phyloP scores from a whole-genome alignment of 1,140 invertebrate genomes.

The Pemphigus obesinymphae region DNA sequence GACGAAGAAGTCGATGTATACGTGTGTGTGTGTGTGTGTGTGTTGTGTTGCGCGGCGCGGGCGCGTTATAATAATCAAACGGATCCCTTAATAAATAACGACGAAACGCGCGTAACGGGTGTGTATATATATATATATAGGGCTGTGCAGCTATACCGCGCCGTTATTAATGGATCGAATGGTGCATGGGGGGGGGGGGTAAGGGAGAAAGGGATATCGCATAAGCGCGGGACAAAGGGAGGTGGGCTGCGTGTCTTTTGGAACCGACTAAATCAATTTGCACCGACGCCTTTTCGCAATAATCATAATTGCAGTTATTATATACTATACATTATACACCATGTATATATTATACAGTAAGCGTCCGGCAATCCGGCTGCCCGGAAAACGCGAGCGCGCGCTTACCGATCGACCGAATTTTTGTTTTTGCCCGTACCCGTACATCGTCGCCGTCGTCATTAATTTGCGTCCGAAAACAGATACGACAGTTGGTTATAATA shows the following conservation, averaged over 20 bases:
- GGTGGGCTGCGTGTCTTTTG: background rate
- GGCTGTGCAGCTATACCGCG: background rate
- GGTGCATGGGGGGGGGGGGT: too few species aligned
- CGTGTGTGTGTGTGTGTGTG: too few species aligned
- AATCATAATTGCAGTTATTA: conserved; percentile 32
- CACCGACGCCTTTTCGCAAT: conserved; percentile 21
- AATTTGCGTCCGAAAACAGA: background rate
- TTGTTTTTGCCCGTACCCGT: too few species aligned
- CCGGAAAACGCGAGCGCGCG: too few species aligned
- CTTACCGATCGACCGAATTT: conserved; percentile 13
- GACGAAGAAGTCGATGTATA: background rate
- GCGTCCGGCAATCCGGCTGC: too few species aligned
- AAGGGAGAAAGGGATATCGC: background rate
- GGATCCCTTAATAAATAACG: conserved; percentile 36
- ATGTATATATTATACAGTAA: background rate
- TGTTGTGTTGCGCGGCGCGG: too few species aligned
- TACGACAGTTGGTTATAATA: too few species aligned
- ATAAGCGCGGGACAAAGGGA: background rate
- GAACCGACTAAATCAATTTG: conserved; percentile 19
- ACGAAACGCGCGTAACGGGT: conserved; percentile 2
- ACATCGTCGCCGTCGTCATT: too few species aligned
- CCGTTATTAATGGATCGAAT: conserved; percentile 16
- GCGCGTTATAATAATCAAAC: conserved; percentile 21
- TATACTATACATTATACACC: background rate
- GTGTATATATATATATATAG: too few species aligned